A percentile compares a stretch with the other conserved stretches of the same genome.
phyloP scores from a whole-genome alignment of 2,888 invertebrate genomes.

The Ischnura elegans region DNA sequence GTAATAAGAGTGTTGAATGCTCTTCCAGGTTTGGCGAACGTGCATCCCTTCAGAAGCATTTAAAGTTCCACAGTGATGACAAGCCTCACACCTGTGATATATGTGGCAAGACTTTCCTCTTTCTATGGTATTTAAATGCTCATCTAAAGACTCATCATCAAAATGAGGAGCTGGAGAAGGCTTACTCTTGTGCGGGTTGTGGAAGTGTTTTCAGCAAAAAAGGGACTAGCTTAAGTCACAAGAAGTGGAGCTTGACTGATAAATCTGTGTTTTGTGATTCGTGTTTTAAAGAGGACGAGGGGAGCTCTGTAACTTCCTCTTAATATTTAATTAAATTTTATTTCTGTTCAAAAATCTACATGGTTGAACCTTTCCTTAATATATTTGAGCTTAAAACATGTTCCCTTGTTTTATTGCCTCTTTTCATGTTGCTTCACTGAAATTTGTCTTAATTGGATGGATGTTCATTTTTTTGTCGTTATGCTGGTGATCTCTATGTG shows the following conservation, averaged over 20 bases:
- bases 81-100: conserved; percentile 65
- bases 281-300: conserved; percentile 39
- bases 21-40: conserved; percentile 52
- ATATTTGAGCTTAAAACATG: background rate
- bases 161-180: conserved; percentile 70
- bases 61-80: conserved; percentile 60
- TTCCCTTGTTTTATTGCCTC: background rate
- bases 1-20: background rate
- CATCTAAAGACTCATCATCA: conserved; percentile 65
- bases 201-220: conserved; percentile 74
- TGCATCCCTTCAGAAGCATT: conserved; percentile 66
- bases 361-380: background rate
- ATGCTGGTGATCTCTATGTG: no score
- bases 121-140: conserved; percentile 65
- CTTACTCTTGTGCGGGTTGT: conserved; percentile 75
- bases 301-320: background rate
- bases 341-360: no score
- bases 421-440: no score
- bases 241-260: conserved; percentile 29
- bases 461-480: no score
- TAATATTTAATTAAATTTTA: background rate
- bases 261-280: conserved; percentile 51
- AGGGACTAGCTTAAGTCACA: conserved; percentile 41
- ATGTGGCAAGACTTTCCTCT: conserved; percentile 68
- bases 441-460: no score